Evolutionary conservation across 2,888 invertebrate genomes (phyloP).

Genomic region (Microctonus aethiopoides): DNA sequence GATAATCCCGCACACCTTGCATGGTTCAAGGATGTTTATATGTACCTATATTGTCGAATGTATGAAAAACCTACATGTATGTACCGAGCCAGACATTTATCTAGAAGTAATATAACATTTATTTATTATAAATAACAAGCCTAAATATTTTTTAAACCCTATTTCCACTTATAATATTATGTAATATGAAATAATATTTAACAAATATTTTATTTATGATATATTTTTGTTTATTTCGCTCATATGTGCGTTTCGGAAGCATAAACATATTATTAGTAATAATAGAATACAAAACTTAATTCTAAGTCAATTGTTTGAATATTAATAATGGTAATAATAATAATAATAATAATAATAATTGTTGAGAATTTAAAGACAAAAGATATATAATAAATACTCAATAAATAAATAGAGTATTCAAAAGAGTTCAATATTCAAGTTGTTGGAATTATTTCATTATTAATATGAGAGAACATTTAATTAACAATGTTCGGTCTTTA

Average conservation of each 20-base stretch:
- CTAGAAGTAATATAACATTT: constrained; percentile 53
- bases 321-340: no score
- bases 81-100: constrained; percentile 54
- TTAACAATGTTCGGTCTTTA: not conserved
- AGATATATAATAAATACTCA: not conserved
- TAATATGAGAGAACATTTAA: not conserved
- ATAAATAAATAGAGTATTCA: not conserved
- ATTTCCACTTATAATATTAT: not conserved
- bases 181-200: not conserved
- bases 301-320: not conserved
- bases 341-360: no score
- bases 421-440: not conserved
- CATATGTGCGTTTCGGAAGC: not conserved
- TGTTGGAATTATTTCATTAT: not conserved
- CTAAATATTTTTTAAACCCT: constrained; percentile 6
- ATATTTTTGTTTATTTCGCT: not conserved
- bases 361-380: not conserved
- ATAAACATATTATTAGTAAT: not conserved
- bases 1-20: constrained; percentile 43
- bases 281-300: not conserved
- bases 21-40: constrained; percentile 51
- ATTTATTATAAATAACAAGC: constrained; percentile 51
- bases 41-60: constrained; percentile 49
- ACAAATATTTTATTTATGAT: not conserved
- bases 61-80: constrained; percentile 50